A percentile compares a stretch with the other conserved stretches of the same genome.
Evolutionary conservation across 2,797 vertebrate species (phyloP).

Genomic region (Eidolon dupreanum): DNA sequence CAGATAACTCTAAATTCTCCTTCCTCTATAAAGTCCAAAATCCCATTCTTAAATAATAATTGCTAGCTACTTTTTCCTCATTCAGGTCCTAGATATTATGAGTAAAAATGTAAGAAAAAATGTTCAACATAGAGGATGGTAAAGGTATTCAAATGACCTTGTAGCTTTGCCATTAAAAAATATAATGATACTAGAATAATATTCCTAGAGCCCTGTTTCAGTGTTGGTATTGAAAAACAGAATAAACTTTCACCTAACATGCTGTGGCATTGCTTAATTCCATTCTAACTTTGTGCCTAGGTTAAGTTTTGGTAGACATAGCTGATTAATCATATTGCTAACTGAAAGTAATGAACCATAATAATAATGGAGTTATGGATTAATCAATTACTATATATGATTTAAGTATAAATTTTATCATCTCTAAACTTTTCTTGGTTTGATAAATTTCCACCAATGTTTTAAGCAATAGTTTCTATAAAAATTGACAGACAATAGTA

Average conservation of each 20-base stretch:
- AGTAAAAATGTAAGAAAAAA: neutral
- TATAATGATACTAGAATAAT: neutral
- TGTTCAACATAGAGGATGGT: neutral
- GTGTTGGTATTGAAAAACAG: neutral
- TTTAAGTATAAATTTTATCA: conserved; percentile 4
- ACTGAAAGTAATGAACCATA: neutral
- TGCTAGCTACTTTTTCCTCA: neutral
- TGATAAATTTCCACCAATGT: neutral
- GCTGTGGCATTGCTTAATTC: neutral
- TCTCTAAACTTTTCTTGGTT: neutral
- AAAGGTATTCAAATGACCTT: neutral
- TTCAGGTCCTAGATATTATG: neutral
- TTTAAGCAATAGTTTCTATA: neutral
- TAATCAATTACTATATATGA: neutral
- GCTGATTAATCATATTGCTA: neutral
- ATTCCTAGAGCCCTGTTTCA: neutral
- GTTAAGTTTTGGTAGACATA: neutral
- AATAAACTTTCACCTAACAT: neutral
- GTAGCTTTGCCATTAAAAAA: neutral
- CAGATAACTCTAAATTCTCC: neutral
- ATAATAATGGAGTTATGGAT: neutral
- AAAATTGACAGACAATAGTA: neutral
- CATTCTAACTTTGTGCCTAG: neutral
- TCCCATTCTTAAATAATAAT: neutral
- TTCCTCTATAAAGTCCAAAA: neutral